Evolutionary conservation across 53 echinoderm and acorn worm genomes (phyloP), one percentile per base, ranked within the genome.

Genomic region (Patiria pectinifera): DNA sequence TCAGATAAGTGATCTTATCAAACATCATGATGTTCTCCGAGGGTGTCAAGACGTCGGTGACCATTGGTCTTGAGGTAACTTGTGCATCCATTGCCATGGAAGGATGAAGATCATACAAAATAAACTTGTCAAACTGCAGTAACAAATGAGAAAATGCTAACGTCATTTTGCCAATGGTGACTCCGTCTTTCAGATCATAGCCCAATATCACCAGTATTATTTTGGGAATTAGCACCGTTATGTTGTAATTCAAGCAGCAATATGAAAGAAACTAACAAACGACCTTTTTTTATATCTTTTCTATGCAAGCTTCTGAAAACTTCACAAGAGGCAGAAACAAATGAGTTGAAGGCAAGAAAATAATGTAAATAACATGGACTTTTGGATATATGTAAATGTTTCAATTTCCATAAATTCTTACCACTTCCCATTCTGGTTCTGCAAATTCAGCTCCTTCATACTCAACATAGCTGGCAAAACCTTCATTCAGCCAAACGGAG

Each of bases 1-100:
- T 98, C 47, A 95, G 95, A 77, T 98, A 98, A 14, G 98, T 96
- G n/a, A 98, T 96, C 80, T 93, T 87, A 70, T 98, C 98, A 92
- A 98, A 98, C 91, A 95, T 95, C 19, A 93, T 94, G 83, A 95
- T 95, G 87, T 96, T 98, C 23, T 98, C 98, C 59, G 94, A 96
- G 14, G 96, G 93, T 35, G 98, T 98, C 48, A 94, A 82, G 15
- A 96, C 98, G 23, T 95, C 95, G 26, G 94, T 95, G 25, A 95
- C 93, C 89, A 98, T 98, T 81, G 98, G 98, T 47, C 98, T 94
- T 16, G 98, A 98, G 6, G 96, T 96, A 47, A 92, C 91, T 63
- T 94, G 87, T n/a, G 96, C 93, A 79, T 98, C 98, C 4, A 87
- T 91, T 43, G 93, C 94, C 85, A 98, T 87, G 43, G 94, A 93